These are phyloP conservation scores for Ceryle rudis DNA, from an alignment of 2,797 vertebrate species.

Conservation along the genomic window DNA sequence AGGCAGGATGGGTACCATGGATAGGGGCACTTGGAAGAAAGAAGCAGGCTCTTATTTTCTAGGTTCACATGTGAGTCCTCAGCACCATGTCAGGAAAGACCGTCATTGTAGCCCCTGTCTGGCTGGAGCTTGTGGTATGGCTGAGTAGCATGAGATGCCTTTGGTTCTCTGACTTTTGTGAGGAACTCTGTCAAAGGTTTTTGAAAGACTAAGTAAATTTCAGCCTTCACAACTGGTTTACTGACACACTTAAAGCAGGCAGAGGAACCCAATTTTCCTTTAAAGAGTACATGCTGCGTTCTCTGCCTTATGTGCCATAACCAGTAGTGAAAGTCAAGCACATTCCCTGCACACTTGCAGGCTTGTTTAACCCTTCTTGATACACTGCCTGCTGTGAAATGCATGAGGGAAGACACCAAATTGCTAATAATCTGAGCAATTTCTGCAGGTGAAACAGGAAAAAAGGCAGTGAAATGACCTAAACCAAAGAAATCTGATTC, in stretches of 20 bases:
- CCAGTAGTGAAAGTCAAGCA: not conserved
- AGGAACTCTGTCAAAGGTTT: conserved; percentile 1
- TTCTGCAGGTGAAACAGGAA: not conserved
- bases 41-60: not conserved
- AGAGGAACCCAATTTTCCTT: conserved; percentile 26
- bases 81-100: not conserved
- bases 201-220: conserved; percentile 44
- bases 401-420: not conserved
- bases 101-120: not conserved
- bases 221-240: not conserved
- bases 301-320: not conserved
- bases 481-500: not conserved
- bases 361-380: conserved; percentile 6
- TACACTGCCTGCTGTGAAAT: not conserved
- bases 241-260: conserved; percentile 2
- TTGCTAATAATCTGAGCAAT: not conserved
- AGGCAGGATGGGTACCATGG: accelerated
- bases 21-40: not conserved
- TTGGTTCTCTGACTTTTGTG: not conserved
- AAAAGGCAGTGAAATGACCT: not conserved
- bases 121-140: accelerated
- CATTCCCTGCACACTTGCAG: not conserved
- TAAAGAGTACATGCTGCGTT: conserved; percentile 12
- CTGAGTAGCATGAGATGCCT: not conserved
- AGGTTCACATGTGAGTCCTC: not conserved